Percentiles rank a stretch among this genome's conserved stretches.
Conservation (phyloP, 2,113 vertebrate species). For the Brevimyrus niger region DNA sequence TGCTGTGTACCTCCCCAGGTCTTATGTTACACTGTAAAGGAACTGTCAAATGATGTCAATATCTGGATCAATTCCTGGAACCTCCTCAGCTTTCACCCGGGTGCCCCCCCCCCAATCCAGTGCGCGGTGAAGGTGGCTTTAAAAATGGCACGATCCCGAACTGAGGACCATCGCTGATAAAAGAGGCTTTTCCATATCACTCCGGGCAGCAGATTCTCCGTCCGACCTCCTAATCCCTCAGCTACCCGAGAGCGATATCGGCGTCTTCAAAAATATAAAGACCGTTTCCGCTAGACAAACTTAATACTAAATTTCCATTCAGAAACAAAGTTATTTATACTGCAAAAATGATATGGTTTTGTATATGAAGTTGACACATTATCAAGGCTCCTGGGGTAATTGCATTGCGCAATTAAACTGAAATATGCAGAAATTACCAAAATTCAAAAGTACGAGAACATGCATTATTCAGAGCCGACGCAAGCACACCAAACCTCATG, state of each 20-base stretch:
- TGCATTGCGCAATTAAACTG: not conserved
- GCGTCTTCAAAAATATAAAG: not conserved
- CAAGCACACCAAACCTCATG: not conserved
- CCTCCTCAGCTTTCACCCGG: constrained; percentile 46
- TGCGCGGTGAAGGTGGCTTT: constrained; percentile 46
- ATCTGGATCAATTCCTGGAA: constrained; percentile 54
- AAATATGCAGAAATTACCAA: not conserved
- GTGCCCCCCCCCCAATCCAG: constrained; percentile 38
- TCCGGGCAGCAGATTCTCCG: not conserved
- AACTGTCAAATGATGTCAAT: constrained; percentile 61
- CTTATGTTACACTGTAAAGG: constrained; percentile 54
- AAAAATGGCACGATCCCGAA: constrained; percentile 27
- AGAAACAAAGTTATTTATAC: not conserved
- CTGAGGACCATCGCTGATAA: constrained; percentile 25
- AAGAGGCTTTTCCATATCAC: not conserved
- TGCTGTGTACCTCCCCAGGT: constrained; percentile 33
- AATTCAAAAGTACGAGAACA: not conserved
- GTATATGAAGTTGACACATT: not conserved
- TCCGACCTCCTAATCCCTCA: not conserved
- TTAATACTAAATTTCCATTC: not conserved
- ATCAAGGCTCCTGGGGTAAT: not conserved
- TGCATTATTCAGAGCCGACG: not conserved
- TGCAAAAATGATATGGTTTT: not conserved
- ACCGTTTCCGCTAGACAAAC: not conserved
- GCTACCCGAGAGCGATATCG: not conserved